Conservation (phyloP, 2,888 invertebrate species). For the Euproctis similis region DNA sequence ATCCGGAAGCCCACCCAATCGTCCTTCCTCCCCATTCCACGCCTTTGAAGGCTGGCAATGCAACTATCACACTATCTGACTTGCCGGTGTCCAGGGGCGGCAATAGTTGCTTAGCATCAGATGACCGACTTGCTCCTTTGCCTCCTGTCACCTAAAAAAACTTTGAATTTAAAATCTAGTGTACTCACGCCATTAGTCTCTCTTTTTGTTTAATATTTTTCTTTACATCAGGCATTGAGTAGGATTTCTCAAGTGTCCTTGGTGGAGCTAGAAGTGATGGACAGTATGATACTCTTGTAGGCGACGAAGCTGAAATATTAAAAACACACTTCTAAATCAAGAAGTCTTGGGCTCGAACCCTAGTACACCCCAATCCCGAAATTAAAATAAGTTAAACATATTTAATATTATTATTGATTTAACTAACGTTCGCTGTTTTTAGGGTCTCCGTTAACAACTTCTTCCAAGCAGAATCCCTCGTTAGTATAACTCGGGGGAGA, state of each 20-base stretch:
- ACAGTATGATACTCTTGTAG: slow-evolving; percentile 15
- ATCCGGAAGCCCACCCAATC: too few species aligned
- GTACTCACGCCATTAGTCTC: slow-evolving; percentile 81
- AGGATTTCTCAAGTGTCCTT: slow-evolving; percentile 84
- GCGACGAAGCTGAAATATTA: slow-evolving; percentile 15
- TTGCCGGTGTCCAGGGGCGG: too few species aligned
- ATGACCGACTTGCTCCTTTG: too few species aligned
- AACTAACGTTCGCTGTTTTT: slow-evolving; percentile 24
- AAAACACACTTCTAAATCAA: too few species aligned
- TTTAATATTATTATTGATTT: background rate
- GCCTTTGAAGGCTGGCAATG: too few species aligned
- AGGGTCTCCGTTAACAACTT: slow-evolving; percentile 27
- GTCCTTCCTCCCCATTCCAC: too few species aligned
- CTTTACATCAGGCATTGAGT: slow-evolving; percentile 90
- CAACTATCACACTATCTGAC: too few species aligned
- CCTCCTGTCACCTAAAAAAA: too few species aligned
- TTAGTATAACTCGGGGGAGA: slow-evolving; percentile 32
- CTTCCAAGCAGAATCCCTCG: slow-evolving; percentile 43
- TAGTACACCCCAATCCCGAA: too few species aligned
- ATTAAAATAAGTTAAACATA: too few species aligned
- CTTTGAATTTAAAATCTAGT: background rate
- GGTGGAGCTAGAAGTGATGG: slow-evolving; percentile 63
- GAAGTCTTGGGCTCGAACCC: too few species aligned
- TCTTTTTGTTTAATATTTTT: slow-evolving; percentile 82
- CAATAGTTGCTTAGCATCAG: too few species aligned